Evolutionary conservation across 2,113 vertebrate genomes (phyloP).

Genomic region (Blennius ocellaris): DNA sequence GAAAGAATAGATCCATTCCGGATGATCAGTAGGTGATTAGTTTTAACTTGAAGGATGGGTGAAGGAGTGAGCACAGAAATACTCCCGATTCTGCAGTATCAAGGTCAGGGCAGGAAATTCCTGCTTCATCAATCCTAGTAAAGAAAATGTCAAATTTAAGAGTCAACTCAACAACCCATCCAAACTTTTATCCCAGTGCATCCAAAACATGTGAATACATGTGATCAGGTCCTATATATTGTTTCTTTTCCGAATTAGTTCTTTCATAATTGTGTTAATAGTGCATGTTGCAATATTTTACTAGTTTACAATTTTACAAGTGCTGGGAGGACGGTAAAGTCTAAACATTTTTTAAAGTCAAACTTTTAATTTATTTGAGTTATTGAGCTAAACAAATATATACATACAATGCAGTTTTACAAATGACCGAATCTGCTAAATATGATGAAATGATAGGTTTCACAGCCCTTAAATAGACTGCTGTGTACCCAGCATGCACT

Average conservation of each 20-base stretch:
- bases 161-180: too few relatives aligned
- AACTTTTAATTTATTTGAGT: not conserved
- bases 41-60: too few relatives aligned
- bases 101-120: too few relatives aligned
- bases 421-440: too few relatives aligned
- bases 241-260: slow-evolving; percentile 1
- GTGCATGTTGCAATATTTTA: slow-evolving; percentile 45
- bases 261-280: slow-evolving; percentile 19
- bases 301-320: slow-evolving; percentile 6
- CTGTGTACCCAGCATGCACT: slow-evolving; percentile 8
- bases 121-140: too few relatives aligned
- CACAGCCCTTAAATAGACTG: slow-evolving; percentile 3
- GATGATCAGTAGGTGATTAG: slow-evolving; percentile 15
- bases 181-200: slow-evolving; percentile 1
- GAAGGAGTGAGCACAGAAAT: too few relatives aligned
- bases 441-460: not conserved
- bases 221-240: slow-evolving; percentile 18
- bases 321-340: slow-evolving; percentile 16
- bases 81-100: too few relatives aligned
- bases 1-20: slow-evolving; percentile 58
- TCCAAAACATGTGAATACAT: slow-evolving; percentile 31
- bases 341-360: not conserved
- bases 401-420: too few relatives aligned
- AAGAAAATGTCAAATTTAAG: too few relatives aligned
- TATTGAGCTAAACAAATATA: too few relatives aligned